Percentiles rank a stretch among this genome's conserved stretches.
These are phyloP conservation scores for Enteromius anoplus DNA, from an alignment of 2,797 vertebrate species.

Conservation along the genomic window DNA sequence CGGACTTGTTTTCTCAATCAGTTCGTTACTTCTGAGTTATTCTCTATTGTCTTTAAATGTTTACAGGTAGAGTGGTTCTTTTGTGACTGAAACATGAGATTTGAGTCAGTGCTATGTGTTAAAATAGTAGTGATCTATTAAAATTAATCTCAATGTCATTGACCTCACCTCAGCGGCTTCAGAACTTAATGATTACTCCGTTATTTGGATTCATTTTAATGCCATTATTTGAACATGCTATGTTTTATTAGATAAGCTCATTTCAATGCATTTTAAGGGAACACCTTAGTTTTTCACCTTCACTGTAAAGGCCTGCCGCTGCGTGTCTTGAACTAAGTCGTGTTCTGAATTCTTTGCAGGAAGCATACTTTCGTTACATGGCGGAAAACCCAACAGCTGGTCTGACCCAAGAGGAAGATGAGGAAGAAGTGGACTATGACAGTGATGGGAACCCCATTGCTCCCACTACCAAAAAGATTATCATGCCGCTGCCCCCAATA, in stretches of 20 bases:
- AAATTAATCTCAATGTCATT: background rate
- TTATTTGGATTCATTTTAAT: background rate
- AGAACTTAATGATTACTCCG: background rate
- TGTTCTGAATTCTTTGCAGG: constrained; percentile 84
- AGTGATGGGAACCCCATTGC: constrained; percentile 97
- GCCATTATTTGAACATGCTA: background rate
- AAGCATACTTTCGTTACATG: constrained; percentile 99
- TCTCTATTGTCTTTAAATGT: background rate
- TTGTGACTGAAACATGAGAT: background rate
- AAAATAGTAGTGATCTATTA: background rate
- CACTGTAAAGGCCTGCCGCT: background rate
- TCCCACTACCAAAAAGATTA: constrained; percentile 90
- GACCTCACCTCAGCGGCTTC: background rate
- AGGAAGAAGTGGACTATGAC: constrained; percentile 95
- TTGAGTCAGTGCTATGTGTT: background rate
- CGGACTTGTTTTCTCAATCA: background rate
- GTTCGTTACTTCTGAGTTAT: background rate
- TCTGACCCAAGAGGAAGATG: constrained; percentile 92
- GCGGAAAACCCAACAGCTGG: constrained; percentile 98
- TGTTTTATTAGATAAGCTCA: background rate
- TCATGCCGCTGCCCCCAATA: constrained; percentile 93
- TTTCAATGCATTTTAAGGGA: background rate
- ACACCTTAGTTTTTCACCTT: background rate
- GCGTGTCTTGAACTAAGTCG: constrained; percentile 53
- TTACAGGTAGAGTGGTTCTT: background rate